Conservation (phyloP, 2,113 vertebrate genomes). For the Hippocampus zosterae region DNA sequence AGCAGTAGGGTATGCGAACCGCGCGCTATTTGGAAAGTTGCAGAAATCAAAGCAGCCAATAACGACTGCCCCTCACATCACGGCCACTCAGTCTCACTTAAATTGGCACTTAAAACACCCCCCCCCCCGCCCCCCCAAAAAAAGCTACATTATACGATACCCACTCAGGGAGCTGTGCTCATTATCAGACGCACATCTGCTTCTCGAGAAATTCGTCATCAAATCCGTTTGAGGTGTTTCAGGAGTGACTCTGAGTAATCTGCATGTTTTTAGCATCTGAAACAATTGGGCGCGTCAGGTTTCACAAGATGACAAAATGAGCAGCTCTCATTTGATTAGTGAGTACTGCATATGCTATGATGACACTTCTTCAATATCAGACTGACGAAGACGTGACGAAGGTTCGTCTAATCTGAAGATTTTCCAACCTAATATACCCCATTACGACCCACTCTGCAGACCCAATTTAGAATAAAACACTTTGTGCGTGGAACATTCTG, state of each 20-base stretch:
- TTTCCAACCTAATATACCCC: neutral
- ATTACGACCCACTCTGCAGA: neutral
- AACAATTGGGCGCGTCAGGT: neutral
- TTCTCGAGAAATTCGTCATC: neutral
- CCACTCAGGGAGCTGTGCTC: conserved; percentile 16
- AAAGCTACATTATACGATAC: neutral
- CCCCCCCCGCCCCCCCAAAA: neutral
- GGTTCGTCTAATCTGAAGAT: neutral
- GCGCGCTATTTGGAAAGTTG: conserved; percentile 30
- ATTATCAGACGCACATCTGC: conserved; percentile 22
- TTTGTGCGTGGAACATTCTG: too few relatives aligned
- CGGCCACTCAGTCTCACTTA: conserved; percentile 33
- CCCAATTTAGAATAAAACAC: neutral
- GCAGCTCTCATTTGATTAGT: conserved; percentile 1
- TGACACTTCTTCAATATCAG: neutral
- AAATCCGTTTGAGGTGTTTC: neutral
- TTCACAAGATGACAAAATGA: neutral
- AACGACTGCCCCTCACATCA: conserved; percentile 58
- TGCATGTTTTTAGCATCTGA: neutral
- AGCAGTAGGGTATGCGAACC: conserved; percentile 19
- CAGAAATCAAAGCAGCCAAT: conserved; percentile 42
- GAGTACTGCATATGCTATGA: neutral
- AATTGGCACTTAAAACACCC: too few relatives aligned
- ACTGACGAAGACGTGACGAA: neutral
- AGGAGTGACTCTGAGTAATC: neutral